Base-by-base conservation (phyloP, 2,797 vertebrate species). In the Vespertilio murinus region DNA sequence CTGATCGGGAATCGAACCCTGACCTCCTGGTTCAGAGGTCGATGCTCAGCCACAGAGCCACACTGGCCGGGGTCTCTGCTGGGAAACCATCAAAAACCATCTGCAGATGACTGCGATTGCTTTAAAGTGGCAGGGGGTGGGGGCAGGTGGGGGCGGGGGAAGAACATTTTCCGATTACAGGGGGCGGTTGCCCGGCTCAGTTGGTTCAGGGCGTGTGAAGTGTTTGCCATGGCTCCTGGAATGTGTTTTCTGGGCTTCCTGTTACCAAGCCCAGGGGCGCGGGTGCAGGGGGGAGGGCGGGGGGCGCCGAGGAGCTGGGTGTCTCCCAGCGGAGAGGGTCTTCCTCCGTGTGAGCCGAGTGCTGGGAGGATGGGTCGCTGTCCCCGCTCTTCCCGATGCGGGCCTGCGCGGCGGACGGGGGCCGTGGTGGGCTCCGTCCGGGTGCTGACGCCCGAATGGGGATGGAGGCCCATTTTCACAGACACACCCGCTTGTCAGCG, bases 201-300 rank as follows among this genome's bases (percentile, higher is more conserved):
- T 96, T 94, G 85, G 96, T 94, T 97, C 97, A 94, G 95, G 90
- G 87, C 75, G 38, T 56, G 88, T 91, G n/a, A 80, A 83, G 97
- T 97, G 59, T 42, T 92, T 97, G 95, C 96, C n/a, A 91, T 97
- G 86, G 71, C 45, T 96, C 94, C 96, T 96, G 88, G 94, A 45
- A 45, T 94, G 80, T 94, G 94, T 95, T 98, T 98, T 94, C 95
- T 96, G 38, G 95, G 91, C 93, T 96, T 97, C 94, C 96, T 97
- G 97, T 95, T 96, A 94, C 94, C 96, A 96, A 97, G 95, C 97
- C 97, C 97, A 98, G 98, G 97, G 98, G 97, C 97, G 91, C 96
- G 98, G 98, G 98, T 98, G 97, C 97, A 91, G n/a, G n/a, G n/a
- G n/a, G n/a, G 42, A 96, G 97, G 97, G 97, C 98, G 96, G 95